Evolutionary conservation across 2,888 invertebrate genomes (phyloP), one percentile per base, ranked within the genome.

Genomic region (Trissonchulus latispiculum): DNA sequence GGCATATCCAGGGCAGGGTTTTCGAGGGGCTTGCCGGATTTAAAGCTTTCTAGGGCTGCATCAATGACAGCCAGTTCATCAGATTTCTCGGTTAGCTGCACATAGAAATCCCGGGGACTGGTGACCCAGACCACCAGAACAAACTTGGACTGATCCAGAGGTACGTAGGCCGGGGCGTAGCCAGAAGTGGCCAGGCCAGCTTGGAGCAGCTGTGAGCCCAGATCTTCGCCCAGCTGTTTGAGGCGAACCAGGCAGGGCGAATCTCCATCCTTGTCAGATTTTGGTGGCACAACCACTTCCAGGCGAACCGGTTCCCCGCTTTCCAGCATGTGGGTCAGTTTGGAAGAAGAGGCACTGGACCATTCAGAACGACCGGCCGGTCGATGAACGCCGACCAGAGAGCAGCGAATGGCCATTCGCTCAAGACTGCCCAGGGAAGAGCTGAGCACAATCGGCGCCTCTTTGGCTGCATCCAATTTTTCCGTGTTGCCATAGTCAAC

Each of bases 401-500:
- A n/a, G 36, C 69, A 68, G 15, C 32, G 69, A 31, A 68, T 36
- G 33, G 69, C 69, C 33, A 35, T 28, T 35, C 35, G 29, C n/a
- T 48, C 48, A 15, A 23, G 8, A 8, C 8, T 23, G 23, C 8
- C 48, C 48, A 48, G 48, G 8, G 48, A 48, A 8, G 23, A 23
- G 48, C 8, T 8, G 8, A 48, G 8, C 23, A 15, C 48, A 48
- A 48, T 48, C 8, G 23, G 8, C 8, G 8, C 48, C 8, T 48
- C 48, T 23, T 48, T 8, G 8, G 48, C 23, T 15, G 23, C 23
- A 23, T 48, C 48, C 8, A 48, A 15, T 23, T 15, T 23, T 3
- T 23, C 29, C n/a, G 3, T 35, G 36, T 68, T 68, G 28, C 69
- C 69, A 33, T 36, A 68, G 36, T 68, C 69, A n/a, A 68, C 36